Evolutionary conservation across 2,888 invertebrate genomes (phyloP).

Genomic region (Meloe dianella): DNA sequence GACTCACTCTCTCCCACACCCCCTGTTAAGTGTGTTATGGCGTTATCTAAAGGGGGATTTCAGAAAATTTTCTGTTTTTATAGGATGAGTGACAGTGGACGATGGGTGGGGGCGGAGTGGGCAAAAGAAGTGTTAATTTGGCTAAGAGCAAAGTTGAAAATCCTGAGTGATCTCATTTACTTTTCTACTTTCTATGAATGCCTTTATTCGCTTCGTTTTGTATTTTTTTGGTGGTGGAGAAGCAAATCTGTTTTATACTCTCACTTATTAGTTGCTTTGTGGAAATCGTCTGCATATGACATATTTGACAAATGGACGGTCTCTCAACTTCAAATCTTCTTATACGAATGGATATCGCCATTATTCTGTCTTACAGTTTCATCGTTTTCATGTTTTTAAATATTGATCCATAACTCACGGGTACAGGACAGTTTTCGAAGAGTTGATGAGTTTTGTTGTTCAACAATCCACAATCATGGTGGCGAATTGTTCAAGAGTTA

Average conservation of each 20-base stretch:
- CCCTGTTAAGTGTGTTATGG: not conserved
- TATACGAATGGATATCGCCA: conserved; percentile 5
- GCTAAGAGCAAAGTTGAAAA: not conserved
- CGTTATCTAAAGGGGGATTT: not conserved
- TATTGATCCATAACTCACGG: not conserved
- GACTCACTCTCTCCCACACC: not conserved
- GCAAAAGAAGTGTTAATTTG: not conserved
- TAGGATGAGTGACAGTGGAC: no score
- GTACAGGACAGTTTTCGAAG: not conserved
- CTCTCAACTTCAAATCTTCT: conserved; percentile 11
- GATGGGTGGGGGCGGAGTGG: no score
- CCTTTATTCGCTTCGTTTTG: not conserved
- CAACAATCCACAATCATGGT: no score
- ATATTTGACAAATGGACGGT: conserved; percentile 3
- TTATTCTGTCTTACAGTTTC: conserved; percentile 8
- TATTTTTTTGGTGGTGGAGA: not conserved
- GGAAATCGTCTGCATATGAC: conserved; percentile 1
- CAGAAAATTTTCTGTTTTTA: not conserved
- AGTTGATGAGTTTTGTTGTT: no score
- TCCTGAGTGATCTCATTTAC: conserved; percentile 2
- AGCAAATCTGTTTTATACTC: not conserved
- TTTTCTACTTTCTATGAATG: not conserved
- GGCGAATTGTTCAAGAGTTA: not conserved
- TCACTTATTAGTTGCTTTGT: conserved; percentile 12
- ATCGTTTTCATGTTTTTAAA: conserved; percentile 2